phyloP scores from a whole-genome alignment of 2,888 invertebrate genomes.

The Oasisia sp. region DNA sequence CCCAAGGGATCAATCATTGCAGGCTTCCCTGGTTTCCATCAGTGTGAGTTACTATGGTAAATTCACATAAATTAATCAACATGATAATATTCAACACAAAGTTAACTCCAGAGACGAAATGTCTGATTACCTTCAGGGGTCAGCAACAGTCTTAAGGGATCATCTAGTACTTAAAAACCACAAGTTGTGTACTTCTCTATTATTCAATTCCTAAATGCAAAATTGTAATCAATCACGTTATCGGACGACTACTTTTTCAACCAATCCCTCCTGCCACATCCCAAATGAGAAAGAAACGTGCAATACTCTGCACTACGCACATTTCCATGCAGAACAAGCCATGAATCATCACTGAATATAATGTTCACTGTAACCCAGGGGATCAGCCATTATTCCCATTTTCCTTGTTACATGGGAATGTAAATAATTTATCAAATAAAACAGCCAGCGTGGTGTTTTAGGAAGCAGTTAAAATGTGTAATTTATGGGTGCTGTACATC shows the following conservation, averaged over 20 bases:
- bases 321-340: not conserved
- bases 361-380: not conserved
- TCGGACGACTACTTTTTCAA: not conserved
- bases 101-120: not conserved
- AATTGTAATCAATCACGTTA: not conserved
- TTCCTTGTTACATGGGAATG: not conserved
- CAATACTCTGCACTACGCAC: not conserved
- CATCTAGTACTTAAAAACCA: not conserved
- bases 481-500: not conserved
- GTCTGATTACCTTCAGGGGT: not conserved
- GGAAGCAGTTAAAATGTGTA: not conserved
- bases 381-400: constrained; percentile 10
- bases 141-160: constrained; percentile 4
- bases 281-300: not conserved
- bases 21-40: not conserved
- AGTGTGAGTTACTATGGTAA: not conserved
- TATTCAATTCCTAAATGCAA: not conserved
- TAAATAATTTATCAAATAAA: not conserved
- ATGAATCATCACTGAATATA: not conserved
- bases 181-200: not conserved
- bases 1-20: not conserved
- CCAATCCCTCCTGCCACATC: not conserved
- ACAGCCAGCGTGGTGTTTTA: not conserved
- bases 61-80: not conserved
- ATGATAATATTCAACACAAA: not conserved